Conservation (phyloP, 2,888 invertebrate species). For the Chrysodeixis includens region DNA sequence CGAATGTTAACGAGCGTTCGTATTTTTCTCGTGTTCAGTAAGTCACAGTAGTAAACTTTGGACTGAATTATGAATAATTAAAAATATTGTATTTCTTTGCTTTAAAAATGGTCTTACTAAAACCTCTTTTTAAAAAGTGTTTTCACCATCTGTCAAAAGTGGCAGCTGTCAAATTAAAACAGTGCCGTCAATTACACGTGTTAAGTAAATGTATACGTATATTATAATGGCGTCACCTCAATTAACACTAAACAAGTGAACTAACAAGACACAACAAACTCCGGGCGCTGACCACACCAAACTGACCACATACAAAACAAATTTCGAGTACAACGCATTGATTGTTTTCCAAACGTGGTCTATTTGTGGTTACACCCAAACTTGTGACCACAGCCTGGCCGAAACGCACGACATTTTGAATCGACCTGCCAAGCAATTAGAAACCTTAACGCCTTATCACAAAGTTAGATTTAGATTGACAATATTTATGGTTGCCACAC, state of each 20-base stretch:
- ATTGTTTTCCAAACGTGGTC: conserved; percentile 79
- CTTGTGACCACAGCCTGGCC: conserved; percentile 55
- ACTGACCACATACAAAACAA: conserved; percentile 58
- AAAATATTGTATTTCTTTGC: neutral
- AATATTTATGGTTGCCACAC: neutral
- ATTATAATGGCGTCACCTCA: neutral
- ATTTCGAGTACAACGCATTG: conserved; percentile 65
- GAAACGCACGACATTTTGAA: conserved; percentile 40
- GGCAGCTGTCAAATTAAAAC: neutral
- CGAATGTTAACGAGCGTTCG: conserved; percentile 27
- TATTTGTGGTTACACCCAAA: conserved; percentile 70
- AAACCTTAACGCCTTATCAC: conserved; percentile 1
- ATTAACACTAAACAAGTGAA: conserved; percentile 3
- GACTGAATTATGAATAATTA: neutral
- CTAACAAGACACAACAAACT: conserved; percentile 29
- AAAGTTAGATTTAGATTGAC: conserved; percentile 16
- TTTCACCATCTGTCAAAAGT: neutral
- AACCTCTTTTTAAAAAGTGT: neutral
- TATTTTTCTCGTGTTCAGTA: conserved; percentile 11
- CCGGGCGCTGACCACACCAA: conserved; percentile 10
- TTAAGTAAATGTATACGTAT: neutral
- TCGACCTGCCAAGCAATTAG: conserved; percentile 11
- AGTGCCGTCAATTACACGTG: too few relatives aligned
- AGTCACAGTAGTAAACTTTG: neutral
- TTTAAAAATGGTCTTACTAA: neutral